phyloP scores from a whole-genome alignment of 1,140 invertebrate genomes.

The Anthonomus grandis region DNA sequence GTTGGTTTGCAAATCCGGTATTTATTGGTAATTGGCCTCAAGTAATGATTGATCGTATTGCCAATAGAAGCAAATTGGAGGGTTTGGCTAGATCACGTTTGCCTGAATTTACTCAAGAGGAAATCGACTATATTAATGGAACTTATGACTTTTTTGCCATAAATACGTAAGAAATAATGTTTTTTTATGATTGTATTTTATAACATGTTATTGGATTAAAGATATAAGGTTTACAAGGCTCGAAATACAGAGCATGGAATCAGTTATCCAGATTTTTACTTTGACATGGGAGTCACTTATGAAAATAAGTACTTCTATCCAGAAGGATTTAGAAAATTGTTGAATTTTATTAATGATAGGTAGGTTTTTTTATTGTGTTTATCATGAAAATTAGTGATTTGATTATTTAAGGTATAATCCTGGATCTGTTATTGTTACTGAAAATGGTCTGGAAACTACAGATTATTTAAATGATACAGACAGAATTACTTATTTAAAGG shows the following conservation, averaged over 20 bases:
- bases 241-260: not conserved
- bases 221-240: not conserved
- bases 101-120: constrained; percentile 12
- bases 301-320: not conserved
- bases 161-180: too few species aligned
- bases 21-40: constrained; percentile 8
- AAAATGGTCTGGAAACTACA: constrained; percentile 31
- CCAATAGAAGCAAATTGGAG: constrained; percentile 8
- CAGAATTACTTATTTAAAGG: constrained; percentile 15
- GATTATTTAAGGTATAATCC: constrained; percentile 45
- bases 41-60: constrained; percentile 4
- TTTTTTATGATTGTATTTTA: too few species aligned
- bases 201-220: too few species aligned
- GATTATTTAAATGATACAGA: constrained; percentile 14
- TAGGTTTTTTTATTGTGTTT: constrained; percentile 6
- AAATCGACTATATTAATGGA: constrained; percentile 22
- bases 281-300: not conserved
- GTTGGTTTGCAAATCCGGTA: constrained; percentile 50
- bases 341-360: constrained; percentile 5
- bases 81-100: constrained; percentile 6
- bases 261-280: not conserved
- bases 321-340: constrained; percentile 8
- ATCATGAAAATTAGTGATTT: constrained; percentile 52
- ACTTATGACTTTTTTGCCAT: constrained; percentile 14
- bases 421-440: constrained; percentile 50